phyloP scores from a whole-genome alignment of 1,140 invertebrate species.

The Elysia chlorotica region DNA sequence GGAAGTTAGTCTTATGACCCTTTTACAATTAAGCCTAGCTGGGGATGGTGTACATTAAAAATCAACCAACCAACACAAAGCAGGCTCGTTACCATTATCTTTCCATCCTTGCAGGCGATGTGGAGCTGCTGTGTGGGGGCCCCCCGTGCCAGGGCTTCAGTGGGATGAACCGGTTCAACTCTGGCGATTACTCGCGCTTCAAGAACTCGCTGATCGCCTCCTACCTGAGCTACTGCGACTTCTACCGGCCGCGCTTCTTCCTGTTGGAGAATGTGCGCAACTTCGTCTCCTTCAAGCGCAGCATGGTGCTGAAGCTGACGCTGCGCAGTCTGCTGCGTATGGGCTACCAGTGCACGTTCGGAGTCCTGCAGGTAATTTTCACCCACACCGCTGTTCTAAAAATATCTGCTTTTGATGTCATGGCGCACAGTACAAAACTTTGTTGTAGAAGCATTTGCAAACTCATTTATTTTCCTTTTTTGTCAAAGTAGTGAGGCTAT shows the following conservation, averaged over 20 bases:
- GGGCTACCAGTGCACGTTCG: conserved; percentile 89
- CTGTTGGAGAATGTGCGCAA: conserved; percentile 87
- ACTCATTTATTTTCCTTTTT: too few relatives aligned
- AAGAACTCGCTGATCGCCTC: conserved; percentile 88
- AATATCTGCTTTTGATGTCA: too few relatives aligned
- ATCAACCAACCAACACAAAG: too few relatives aligned
- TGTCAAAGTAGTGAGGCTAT: too few relatives aligned
- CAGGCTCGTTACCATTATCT: conserved; percentile 44
- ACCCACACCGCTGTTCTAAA: too few relatives aligned
- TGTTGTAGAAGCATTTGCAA: too few relatives aligned
- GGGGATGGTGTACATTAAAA: too few relatives aligned
- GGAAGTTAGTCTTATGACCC: too few relatives aligned
- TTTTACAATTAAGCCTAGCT: too few relatives aligned
- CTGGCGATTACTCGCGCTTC: conserved; percentile 83
- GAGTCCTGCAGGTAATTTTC: conserved; percentile 71
- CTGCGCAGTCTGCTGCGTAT: conserved; percentile 76
- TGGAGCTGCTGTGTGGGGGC: conserved; percentile 84
- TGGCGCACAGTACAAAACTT: too few relatives aligned
- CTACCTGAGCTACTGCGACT: conserved; percentile 85
- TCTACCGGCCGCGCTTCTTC: conserved; percentile 83
- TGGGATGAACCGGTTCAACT: conserved; percentile 88
- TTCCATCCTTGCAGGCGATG: conserved; percentile 67
- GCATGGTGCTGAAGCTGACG: conserved; percentile 82
- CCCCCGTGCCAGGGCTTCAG: conserved; percentile 93
- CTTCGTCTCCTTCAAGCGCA: conserved; percentile 82